Evolutionary conservation across 2,113 vertebrate genomes (phyloP).

Genomic region (Brachionichthys hirsutus): DNA sequence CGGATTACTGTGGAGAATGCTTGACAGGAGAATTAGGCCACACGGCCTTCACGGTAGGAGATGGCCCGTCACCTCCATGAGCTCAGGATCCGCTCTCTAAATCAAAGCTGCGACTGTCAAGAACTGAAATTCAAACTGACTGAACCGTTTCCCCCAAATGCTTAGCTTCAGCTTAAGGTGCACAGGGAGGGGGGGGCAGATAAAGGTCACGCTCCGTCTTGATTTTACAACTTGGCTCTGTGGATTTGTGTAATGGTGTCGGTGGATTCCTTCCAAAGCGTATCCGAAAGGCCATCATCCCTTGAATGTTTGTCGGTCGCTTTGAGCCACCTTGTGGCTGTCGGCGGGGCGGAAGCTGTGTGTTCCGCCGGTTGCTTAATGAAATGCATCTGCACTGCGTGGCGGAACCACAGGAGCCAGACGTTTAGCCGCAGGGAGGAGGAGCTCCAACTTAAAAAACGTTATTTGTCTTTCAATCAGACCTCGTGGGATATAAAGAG

Average conservation of each 20-base stretch:
- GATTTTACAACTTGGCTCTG: conserved; percentile 24
- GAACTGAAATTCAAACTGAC: too few species aligned
- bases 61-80: conserved; percentile 6
- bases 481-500: conserved; percentile 4
- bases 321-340: conserved; percentile 7
- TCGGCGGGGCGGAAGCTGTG: conserved; percentile 37
- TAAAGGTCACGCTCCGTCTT: conserved; percentile 25
- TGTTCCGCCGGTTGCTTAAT: conserved; percentile 49
- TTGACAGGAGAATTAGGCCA: conserved; percentile 29
- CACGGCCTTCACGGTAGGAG: conserved; percentile 45
- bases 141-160: neutral
- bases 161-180: conserved; percentile 28
- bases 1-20: conserved; percentile 46
- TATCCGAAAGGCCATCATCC: conserved; percentile 9
- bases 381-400: conserved; percentile 33
- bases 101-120: too few species aligned
- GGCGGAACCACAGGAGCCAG: conserved; percentile 26
- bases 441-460: conserved; percentile 11
- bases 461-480: conserved; percentile 13
- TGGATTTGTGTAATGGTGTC: conserved; percentile 18
- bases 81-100: neutral
- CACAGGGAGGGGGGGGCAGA: conserved; percentile 7
- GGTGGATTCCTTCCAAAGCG: conserved; percentile 22
- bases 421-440: conserved; percentile 30
- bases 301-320: conserved; percentile 25